Percentiles rank a stretch among this genome's conserved stretches.
Evolutionary conservation across 2,113 vertebrate species (phyloP).

Genomic region (Meleagris gallopavo): DNA sequence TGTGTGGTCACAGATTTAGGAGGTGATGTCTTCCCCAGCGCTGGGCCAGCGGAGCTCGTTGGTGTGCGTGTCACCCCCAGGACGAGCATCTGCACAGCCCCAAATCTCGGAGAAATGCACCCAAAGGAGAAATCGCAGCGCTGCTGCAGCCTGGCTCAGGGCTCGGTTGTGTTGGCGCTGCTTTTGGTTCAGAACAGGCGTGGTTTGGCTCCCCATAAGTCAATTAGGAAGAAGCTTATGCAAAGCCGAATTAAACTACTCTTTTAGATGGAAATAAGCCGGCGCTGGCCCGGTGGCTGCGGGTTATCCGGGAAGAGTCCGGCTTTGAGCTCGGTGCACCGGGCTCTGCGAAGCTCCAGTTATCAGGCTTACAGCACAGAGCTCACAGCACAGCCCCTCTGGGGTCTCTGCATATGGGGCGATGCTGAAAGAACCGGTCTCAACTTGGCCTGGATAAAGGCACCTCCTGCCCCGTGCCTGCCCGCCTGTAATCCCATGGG

Average conservation of each 20-base stretch:
- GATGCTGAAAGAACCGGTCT: background rate
- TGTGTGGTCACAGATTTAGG: background rate
- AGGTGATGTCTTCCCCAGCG: background rate
- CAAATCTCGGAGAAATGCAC: too few relatives aligned
- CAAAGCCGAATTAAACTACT: slow-evolving; percentile 1
- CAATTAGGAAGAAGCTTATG: slow-evolving; percentile 19
- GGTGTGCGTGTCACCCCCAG: background rate
- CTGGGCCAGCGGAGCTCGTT: background rate
- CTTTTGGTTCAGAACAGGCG: background rate
- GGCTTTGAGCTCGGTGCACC: rapidly evolving
- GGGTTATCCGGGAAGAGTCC: rapidly evolving
- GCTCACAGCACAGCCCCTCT: background rate
- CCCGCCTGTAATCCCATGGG: background rate
- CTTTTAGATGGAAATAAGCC: background rate
- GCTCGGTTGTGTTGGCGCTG: background rate
- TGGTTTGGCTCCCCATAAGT: background rate
- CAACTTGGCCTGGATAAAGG: background rate
- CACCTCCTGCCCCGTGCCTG: background rate
- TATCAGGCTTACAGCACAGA: too few relatives aligned
- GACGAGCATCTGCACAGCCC: background rate
- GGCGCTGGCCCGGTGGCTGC: background rate
- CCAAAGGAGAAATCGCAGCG: background rate
- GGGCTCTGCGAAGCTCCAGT: too few relatives aligned
- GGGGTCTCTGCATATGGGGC: background rate
- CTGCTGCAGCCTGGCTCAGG: rapidly evolving